These are phyloP conservation scores for Drosophila merina DNA, from an alignment of 2,888 invertebrate genomes.

Conservation along the genomic window DNA sequence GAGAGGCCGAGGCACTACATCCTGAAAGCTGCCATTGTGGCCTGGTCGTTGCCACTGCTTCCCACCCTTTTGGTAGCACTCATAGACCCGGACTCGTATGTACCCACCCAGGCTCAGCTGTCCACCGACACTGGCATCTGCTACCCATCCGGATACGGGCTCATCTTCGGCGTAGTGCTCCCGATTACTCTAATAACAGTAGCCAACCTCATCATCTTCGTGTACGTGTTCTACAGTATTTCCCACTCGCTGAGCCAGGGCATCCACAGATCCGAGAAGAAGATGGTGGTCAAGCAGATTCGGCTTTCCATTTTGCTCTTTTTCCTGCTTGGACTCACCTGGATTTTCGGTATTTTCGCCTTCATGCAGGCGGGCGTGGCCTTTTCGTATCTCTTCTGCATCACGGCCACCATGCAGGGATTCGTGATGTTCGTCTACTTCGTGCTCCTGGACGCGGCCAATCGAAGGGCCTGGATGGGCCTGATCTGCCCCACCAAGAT, in stretches of 20 bases:
- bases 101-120: constrained; percentile 74
- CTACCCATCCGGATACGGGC: constrained; percentile 85
- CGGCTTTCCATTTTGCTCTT: constrained; percentile 86
- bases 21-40: constrained; percentile 86
- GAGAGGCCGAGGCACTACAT: constrained; percentile 87
- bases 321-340: constrained; percentile 86
- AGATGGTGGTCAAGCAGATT: constrained; percentile 84
- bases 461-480: constrained; percentile 60
- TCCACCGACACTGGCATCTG: constrained; percentile 83
- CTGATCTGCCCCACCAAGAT: constrained; percentile 34
- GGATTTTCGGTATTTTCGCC: constrained; percentile 87
- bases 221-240: constrained; percentile 84
- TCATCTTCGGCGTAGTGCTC: constrained; percentile 85
- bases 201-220: constrained; percentile 85
- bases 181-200: constrained; percentile 85
- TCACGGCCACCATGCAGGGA: constrained; percentile 87
- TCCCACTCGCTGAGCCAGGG: constrained; percentile 82
- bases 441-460: constrained; percentile 86
- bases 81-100: constrained; percentile 84
- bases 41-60: constrained; percentile 86
- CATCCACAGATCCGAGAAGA: constrained; percentile 76
- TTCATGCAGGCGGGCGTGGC: constrained; percentile 84
- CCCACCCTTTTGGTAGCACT: constrained; percentile 85
- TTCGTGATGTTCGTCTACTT: constrained; percentile 87
- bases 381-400: constrained; percentile 87